Conservation (phyloP, 1,140 invertebrate species). For the Piezodorus guildinii region DNA sequence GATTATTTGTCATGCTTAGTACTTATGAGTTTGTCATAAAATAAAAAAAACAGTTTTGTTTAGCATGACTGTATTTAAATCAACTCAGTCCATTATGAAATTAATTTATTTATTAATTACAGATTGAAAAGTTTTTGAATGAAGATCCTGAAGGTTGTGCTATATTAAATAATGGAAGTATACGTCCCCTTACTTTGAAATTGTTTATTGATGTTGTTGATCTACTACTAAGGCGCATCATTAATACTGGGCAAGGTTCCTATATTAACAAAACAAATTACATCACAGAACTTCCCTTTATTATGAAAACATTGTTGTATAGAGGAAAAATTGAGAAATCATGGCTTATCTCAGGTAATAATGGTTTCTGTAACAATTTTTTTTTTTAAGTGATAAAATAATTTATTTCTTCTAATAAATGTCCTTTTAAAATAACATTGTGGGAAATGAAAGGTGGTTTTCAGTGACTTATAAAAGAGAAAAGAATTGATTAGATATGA, state of each 20-base stretch:
- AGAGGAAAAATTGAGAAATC: slow-evolving; percentile 8
- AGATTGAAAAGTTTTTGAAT: slow-evolving; percentile 1
- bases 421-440: too few species aligned
- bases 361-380: too few species aligned
- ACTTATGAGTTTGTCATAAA: background rate
- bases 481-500: too few species aligned
- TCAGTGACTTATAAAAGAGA: too few species aligned
- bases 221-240: background rate
- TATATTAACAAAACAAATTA: slow-evolving; percentile 10
- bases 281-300: slow-evolving; percentile 4
- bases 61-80: background rate
- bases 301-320: background rate
- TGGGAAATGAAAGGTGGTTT: too few species aligned
- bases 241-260: background rate
- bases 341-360: slow-evolving; percentile 1
- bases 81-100: too few species aligned
- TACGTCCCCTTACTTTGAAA: background rate
- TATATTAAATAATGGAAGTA: background rate
- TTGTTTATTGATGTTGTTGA: slow-evolving; percentile 1
- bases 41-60: background rate
- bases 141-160: background rate
- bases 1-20: too few species aligned
- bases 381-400: too few species aligned
- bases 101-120: background rate
- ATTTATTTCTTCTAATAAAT: too few species aligned